Evolutionary conservation across 2,797 vertebrate species (phyloP), one percentile per base, ranked within the genome.

Genomic region (Bradypodion pumilum): DNA sequence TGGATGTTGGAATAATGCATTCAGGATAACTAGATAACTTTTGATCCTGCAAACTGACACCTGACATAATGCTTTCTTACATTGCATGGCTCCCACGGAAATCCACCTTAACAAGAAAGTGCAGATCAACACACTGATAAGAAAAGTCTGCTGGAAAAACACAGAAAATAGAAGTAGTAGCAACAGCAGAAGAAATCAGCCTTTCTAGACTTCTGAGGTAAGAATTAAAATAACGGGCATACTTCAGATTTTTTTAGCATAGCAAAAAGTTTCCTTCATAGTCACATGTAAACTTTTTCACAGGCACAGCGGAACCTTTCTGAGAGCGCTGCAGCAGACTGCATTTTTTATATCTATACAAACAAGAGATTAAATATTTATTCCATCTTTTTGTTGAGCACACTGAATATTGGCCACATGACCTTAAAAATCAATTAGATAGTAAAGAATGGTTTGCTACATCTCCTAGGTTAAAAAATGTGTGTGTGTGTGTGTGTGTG

Each of bases 291-390:
- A 69, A 40, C 44, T 60, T 32, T 82, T 89, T 37, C 19, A 84
- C 23, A 88, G 37, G 85, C 69, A 88, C 0, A 27, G 69, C 29
- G 69, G 68, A 90, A 74, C 37, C 85, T 78, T 83, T 90, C 83
- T 63, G 87, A 92, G 82, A 77, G 82, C 25, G 84, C 40, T 68
- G 25, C 70, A 86, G 85, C 35, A 66, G 56, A 35, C 27, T 0
- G 29, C 70, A 90, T 88, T 91, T 85, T 27, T 83, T 86, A 87
- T 86, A n/a, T n/a, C n/a, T n/a, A 86, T 69, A 86, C 82, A 83
- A 80, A 82, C 65, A 60, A 79, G 85, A 83, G 72, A 69, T 83
- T 29, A 89, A 89, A 75, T 82, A 93, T 83, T 90, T 88, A 90
- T 89, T 81, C 65, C 56, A 42, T 12, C 85, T 92, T 87, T 80